A percentile compares a stretch with the other conserved stretches of the same genome.
Conservation (phyloP, 2,888 invertebrate genomes). For the Protophormia terraenovae region DNA sequence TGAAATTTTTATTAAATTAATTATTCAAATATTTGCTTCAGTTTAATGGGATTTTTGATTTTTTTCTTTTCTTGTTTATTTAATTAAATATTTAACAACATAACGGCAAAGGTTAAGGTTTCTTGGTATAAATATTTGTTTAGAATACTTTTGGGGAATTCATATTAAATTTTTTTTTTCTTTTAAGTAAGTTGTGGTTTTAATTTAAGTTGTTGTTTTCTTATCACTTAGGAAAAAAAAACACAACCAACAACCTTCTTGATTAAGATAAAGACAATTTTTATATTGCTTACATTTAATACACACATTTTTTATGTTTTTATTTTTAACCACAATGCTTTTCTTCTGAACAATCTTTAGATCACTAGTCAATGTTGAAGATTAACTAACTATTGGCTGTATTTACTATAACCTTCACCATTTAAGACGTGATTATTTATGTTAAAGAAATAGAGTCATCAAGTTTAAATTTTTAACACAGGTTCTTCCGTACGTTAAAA, state of each 20-base stretch:
- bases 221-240: background rate
- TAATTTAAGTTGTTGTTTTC: background rate
- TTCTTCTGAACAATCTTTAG: background rate
- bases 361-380: background rate
- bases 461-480: background rate
- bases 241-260: background rate
- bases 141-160: background rate
- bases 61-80: background rate
- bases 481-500: background rate
- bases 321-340: background rate
- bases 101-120: conserved; percentile 50
- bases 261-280: background rate
- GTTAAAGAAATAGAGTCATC: background rate
- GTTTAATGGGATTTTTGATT: background rate
- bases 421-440: background rate
- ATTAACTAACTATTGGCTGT: background rate
- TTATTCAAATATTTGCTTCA: conserved; percentile 12
- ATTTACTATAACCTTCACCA: conserved; percentile 3
- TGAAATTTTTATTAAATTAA: conserved; percentile 19
- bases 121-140: background rate
- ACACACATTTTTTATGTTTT: background rate
- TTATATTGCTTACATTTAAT: background rate
- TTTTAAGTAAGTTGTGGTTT: background rate
- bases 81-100: conserved; percentile 30
- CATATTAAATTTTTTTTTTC: background rate